Evolutionary conservation across 1,140 invertebrate genomes (phyloP).

Genomic region (Neomicropteryx cornuta): DNA sequence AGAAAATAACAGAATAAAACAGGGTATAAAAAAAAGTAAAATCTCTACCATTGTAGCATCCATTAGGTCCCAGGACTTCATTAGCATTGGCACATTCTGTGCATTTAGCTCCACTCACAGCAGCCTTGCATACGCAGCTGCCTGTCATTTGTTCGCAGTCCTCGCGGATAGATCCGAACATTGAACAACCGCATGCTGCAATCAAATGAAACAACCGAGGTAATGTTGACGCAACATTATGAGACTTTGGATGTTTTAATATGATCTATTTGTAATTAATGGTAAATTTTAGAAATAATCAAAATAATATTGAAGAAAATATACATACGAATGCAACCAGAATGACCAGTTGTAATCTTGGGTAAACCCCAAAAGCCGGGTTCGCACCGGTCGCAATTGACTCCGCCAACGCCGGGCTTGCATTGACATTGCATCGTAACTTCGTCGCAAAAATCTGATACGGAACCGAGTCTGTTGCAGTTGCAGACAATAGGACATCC

Average conservation of each 20-base stretch:
- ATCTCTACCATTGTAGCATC: conserved; percentile 61
- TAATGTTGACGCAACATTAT: conserved; percentile 17
- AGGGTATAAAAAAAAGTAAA: conserved; percentile 1
- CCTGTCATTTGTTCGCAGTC: conserved; percentile 75
- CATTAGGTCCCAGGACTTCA: conserved; percentile 61
- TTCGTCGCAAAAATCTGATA: conserved; percentile 57
- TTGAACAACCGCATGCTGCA: conserved; percentile 81
- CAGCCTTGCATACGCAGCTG: conserved; percentile 85
- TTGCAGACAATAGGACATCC: conserved; percentile 63
- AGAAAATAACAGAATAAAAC: conserved; percentile 7
- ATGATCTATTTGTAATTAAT: conserved; percentile 45
- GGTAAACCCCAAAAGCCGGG: conserved; percentile 77
- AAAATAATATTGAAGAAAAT: conserved; percentile 42
- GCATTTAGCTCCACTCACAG: conserved; percentile 81
- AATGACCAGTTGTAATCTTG: conserved; percentile 51
- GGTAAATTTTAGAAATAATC: conserved; percentile 57
- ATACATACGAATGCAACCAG: conserved; percentile 70
- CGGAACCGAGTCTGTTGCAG: conserved; percentile 68
- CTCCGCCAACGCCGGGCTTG: conserved; percentile 72
- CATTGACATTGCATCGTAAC: conserved; percentile 74
- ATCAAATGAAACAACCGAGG: conserved; percentile 9
- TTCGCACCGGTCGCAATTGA: conserved; percentile 69
- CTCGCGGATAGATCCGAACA: conserved; percentile 58
- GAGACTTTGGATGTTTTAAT: conserved; percentile 42
- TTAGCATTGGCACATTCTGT: conserved; percentile 70